Conservation (phyloP, 2,113 vertebrate genomes). For the Cyphomyrus plagiostoma region DNA sequence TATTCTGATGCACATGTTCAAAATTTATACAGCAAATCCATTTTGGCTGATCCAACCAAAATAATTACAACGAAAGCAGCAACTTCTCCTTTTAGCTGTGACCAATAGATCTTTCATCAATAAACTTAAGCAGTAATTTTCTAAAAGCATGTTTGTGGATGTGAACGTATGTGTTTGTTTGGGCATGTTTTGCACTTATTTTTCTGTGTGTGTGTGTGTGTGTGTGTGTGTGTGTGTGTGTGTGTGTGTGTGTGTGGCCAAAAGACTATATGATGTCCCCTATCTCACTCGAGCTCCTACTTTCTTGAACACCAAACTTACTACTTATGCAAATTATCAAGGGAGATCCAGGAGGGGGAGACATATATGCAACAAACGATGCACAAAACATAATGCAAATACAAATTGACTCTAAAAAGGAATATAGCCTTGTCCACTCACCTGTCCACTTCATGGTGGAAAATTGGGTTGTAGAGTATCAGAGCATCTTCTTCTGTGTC, state of each 20-base stretch:
- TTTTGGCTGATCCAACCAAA: background rate
- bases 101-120: background rate
- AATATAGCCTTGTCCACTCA: background rate
- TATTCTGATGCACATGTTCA: background rate
- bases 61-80: background rate
- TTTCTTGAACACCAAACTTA: background rate
- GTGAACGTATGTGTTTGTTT: background rate
- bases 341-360: background rate
- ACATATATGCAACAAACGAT: background rate
- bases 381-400: background rate
- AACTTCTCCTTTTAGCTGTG: background rate
- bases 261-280: background rate
- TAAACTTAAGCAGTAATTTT: background rate
- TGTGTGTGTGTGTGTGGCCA: no score
- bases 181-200: background rate
- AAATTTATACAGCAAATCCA: background rate
- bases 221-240: background rate
- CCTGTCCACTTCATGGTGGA: no score
- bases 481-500: background rate
- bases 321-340: background rate
- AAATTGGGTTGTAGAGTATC: background rate
- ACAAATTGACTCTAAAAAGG: background rate
- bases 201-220: background rate
- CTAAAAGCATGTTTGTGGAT: background rate
- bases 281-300: background rate